These are phyloP conservation scores for Plutomurus gul DNA, from an alignment of 1,140 invertebrate genomes.

Conservation along the genomic window DNA sequence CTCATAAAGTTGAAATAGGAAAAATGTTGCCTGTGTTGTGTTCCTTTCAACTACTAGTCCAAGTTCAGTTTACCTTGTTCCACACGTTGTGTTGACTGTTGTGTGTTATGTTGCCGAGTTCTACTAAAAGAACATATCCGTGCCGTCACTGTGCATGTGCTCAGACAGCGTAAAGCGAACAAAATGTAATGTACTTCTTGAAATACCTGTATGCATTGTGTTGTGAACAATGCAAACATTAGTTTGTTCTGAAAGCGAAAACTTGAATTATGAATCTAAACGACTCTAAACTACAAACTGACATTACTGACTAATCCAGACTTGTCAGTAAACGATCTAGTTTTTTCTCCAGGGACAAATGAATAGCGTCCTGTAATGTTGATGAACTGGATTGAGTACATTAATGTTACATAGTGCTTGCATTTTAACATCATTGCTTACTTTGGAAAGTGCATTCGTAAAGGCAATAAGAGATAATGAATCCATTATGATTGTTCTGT, in stretches of 20 bases:
- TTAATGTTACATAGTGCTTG: neutral
- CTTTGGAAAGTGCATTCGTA: neutral
- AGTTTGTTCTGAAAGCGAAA: neutral
- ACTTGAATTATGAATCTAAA: conserved; percentile 15
- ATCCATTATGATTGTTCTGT: neutral
- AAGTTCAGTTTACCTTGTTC: neutral
- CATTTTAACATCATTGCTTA: neutral
- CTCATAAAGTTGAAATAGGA: conserved; percentile 23
- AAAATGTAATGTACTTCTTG: neutral
- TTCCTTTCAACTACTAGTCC: neutral
- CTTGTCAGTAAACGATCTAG: neutral
- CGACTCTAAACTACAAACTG: neutral
- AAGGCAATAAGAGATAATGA: conserved; percentile 17
- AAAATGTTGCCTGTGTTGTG: conserved; percentile 5
- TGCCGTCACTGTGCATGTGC: too few species aligned
- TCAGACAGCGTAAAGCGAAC: too few species aligned
- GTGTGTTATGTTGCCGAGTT: neutral
- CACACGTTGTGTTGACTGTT: neutral
- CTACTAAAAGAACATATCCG: neutral
- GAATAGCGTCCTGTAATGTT: conserved; percentile 8
- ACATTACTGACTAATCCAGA: neutral
- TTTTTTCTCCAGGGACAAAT: conserved; percentile 27
- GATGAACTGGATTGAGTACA: conserved; percentile 26
- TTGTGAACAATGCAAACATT: too few species aligned
- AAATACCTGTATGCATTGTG: neutral